Base-by-base conservation (phyloP, 1,140 invertebrate genomes). In the Harlomillsia oculata region DNA sequence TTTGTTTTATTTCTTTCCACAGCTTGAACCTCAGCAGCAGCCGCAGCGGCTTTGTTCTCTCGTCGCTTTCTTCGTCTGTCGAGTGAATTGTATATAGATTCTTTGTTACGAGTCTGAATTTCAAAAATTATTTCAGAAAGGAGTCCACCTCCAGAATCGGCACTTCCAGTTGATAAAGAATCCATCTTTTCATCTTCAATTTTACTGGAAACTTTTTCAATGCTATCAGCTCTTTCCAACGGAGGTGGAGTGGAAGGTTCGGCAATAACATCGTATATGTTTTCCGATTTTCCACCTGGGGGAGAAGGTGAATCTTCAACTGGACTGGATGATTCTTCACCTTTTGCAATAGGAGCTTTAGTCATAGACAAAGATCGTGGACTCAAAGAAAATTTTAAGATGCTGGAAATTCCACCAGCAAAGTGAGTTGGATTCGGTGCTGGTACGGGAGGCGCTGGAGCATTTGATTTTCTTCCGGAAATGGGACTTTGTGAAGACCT, bases 241-340 rank as follows among this genome's bases (percentile, higher is more conserved):
- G 43, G 29, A 25, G 49, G 32, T 1, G 76, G 78, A 62, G 76
- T 76, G n/a, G n/a, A n/a, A n/a, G n/a, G n/a, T 68, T 90, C 87
- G 67, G 88, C 85, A 41, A 90, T 90, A 0, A 87, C 82, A 1
- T 86, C 85, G 66, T 90, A 89, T 57, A 90, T 89, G 67, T 88
- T 88, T 62, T 89, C 87, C 25, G 62, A 71, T 20, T 46, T 30
- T 3, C 20, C 14, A 5, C 29, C 34, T 20, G 28, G 48, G 56
- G 25, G 21, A 34, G 18, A 30, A 49, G 37, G 48, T 13, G 48
- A 28, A n/a, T n/a, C n/a, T n/a, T n/a, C n/a, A n/a, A n/a, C n/a
- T 57, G 66, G 41, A 51, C 59, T 29, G 53, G 39, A 2, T 54
- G 2, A 1, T 77, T 78, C n/a, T 72, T 58, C 53, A 5, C 46